Evolutionary conservation across 1,140 invertebrate genomes (phyloP).

Genomic region (Drosophila ogumai): DNA sequence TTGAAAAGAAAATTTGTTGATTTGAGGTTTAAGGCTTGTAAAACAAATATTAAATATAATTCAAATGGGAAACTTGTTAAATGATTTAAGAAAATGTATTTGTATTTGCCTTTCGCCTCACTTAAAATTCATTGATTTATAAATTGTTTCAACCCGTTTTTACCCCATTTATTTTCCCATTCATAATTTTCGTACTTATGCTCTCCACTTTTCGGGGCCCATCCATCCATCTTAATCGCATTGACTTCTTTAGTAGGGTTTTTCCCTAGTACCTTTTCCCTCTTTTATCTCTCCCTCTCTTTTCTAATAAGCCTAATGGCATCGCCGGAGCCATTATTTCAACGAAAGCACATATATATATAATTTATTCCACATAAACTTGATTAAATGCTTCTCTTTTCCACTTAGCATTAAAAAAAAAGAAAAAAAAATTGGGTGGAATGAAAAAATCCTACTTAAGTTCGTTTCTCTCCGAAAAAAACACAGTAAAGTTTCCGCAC

Average conservation of each 20-base stretch:
- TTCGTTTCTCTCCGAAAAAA: slow-evolving; percentile 27
- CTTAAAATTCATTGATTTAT: slow-evolving; percentile 16
- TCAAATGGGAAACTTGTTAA: not conserved
- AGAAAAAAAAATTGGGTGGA: not conserved
- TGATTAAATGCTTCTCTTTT: slow-evolving; percentile 67
- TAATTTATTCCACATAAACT: slow-evolving; percentile 72
- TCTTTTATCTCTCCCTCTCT: slow-evolving; percentile 1
- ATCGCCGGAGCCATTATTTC: slow-evolving; percentile 27
- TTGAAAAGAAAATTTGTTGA: not conserved
- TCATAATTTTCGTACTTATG: slow-evolving; percentile 25
- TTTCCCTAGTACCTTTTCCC: not conserved
- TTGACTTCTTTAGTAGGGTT: slow-evolving; percentile 27
- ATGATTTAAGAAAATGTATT: not conserved
- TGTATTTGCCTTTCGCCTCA: slow-evolving; percentile 1
- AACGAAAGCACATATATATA: slow-evolving; percentile 11
- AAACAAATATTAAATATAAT: not conserved
- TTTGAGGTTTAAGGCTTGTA: not conserved
- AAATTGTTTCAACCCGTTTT: slow-evolving; percentile 19
- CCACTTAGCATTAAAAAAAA: slow-evolving; percentile 52
- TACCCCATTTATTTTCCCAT: not conserved
- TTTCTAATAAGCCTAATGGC: slow-evolving; percentile 76
- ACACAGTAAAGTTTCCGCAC: slow-evolving; percentile 40
- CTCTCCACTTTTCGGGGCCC: slow-evolving; percentile 11
- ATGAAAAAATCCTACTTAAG: slow-evolving; percentile 40
- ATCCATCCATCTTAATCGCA: slow-evolving; percentile 46